Base-by-base conservation (phyloP, 2,113 vertebrate genomes). In the Prinia subflava region DNA sequence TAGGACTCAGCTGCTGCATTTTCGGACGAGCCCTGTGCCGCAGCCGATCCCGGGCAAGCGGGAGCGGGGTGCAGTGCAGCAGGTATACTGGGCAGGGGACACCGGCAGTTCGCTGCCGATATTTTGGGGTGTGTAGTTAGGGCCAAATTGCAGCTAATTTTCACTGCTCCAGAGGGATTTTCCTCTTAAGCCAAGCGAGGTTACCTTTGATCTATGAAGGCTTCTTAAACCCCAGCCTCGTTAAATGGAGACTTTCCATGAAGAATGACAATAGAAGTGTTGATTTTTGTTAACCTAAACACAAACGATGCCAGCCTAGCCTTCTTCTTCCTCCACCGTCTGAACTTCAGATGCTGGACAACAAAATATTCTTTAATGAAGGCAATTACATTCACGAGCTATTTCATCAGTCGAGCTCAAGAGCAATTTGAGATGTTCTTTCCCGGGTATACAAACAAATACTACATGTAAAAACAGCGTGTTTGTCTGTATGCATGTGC, bases 101-200 rank as follows among this genome's bases (percentile, higher is more conserved):
- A 80, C 33, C 7, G 7, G 19, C 89, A 70, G 70, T 64, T 35
- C 27, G 49, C 73, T 55, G 70, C 49, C 14, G 27, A 53, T 42
- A 50, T 90, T 96, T 83, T 11, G 64, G 67, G 46, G 77, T 15
- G 75, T 83, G 90, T 85, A 76, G 10, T 95, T 87, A 68, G 81
- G 35, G 57, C 64, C 67, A 96, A 97, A 98, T 97, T 97, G 87
- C 89, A 94, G 87, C 90, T 97, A 97, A 97, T 97, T 94, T 95
- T 96, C 94, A 90, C 92, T 88, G 86, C 92, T 96, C 94, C 92
- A 63, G 91, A 92, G 94, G 53, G 93, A 87, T 85, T 92, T 79
- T 80, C 33, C 93, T 57, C 69, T 55, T 52, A 91, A 97, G 87
- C 55, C 94, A 79, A 84, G 28, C 3, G 69, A 95, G 65, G 85